Percentiles rank a stretch among this genome's conserved stretches.
These are phyloP conservation scores for Anhinga anhinga DNA, from an alignment of 2,113 vertebrate genomes.

Conservation along the genomic window DNA sequence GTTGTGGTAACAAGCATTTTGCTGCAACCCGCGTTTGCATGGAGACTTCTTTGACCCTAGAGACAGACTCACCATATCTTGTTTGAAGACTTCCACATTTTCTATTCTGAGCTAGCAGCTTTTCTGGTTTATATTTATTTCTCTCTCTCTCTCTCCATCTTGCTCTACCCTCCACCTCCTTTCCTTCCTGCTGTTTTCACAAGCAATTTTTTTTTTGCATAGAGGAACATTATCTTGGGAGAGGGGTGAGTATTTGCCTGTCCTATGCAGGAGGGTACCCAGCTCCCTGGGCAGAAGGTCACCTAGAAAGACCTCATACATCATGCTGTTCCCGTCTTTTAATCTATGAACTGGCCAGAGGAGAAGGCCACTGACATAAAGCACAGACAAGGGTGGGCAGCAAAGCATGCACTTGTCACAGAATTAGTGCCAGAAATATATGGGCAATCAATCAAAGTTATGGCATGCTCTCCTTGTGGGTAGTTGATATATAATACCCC, in stretches of 20 bases:
- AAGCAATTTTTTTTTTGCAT: neutral
- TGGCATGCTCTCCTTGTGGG: neutral
- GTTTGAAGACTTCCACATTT: neutral
- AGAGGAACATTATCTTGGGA: neutral
- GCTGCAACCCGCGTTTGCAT: fast-evolving
- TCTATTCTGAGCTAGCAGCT: neutral
- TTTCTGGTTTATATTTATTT: neutral
- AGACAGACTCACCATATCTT: neutral
- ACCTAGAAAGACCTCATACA: neutral
- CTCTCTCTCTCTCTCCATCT: neutral
- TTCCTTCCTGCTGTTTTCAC: neutral
- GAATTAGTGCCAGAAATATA: conserved; percentile 21
- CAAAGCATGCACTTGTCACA: neutral
- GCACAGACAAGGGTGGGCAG: conserved; percentile 22
- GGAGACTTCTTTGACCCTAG: neutral
- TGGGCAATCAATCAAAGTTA: conserved; percentile 37
- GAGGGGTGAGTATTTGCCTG: neutral
- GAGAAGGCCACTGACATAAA: conserved; percentile 13
- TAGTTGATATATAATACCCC: conserved; percentile 38
- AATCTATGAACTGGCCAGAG: neutral
- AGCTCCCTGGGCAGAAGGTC: neutral
- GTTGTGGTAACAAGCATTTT: neutral
- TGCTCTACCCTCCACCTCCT: neutral
- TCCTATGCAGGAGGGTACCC: neutral
- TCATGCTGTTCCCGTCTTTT: neutral